Evolutionary conservation across 2,888 invertebrate species (phyloP).

Genomic region (Ganaspis brasiliensis): DNA sequence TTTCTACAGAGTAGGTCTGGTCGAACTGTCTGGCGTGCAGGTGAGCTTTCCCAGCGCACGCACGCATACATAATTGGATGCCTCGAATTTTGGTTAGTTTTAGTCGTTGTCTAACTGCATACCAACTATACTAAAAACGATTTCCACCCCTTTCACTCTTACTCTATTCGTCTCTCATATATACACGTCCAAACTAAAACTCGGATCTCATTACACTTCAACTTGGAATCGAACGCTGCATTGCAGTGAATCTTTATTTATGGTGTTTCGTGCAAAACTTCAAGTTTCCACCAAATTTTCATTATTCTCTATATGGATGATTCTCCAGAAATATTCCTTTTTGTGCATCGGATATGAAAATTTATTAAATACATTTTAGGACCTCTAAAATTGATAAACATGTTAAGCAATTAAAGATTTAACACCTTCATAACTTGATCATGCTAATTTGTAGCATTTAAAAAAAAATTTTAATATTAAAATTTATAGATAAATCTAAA

Average conservation of each 20-base stretch:
- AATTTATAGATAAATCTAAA: no score
- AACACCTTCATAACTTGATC: no score
- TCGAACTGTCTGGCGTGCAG: conserved; percentile 64
- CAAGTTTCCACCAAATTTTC: neutral
- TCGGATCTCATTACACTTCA: conserved; percentile 58
- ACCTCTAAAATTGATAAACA: no score
- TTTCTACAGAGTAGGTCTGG: conserved; percentile 57
- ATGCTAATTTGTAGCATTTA: no score
- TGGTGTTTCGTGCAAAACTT: neutral
- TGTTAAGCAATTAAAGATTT: no score
- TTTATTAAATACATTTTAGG: no score
- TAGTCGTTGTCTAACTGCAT: conserved; percentile 55
- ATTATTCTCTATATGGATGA: no score
- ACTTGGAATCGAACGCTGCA: conserved; percentile 58
- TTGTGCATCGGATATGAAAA: no score
- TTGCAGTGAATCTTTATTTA: conserved; percentile 51
- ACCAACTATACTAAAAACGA: conserved; percentile 44
- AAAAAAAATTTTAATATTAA: no score
- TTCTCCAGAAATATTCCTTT: no score
- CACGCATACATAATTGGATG: conserved; percentile 64
- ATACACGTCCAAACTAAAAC: conserved; percentile 54
- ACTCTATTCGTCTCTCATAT: conserved; percentile 6
- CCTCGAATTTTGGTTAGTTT: conserved; percentile 63
- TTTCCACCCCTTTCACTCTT: conserved; percentile 39
- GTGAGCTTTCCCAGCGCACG: conserved; percentile 66